phyloP scores from a whole-genome alignment of 2,888 invertebrate species.

The Rhodophaea formosa region DNA sequence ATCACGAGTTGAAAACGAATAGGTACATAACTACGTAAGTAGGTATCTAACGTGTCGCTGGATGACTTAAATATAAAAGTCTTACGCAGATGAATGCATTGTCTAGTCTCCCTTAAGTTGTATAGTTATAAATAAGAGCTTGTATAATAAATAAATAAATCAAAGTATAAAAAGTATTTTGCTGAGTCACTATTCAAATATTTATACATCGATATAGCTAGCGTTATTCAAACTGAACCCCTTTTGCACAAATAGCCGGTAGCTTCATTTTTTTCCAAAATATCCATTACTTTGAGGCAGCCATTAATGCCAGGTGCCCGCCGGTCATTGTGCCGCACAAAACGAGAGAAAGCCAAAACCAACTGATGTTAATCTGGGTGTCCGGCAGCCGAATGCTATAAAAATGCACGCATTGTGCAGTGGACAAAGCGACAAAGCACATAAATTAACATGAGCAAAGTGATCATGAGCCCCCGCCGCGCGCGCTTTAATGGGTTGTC shows the following conservation, averaged over 20 bases:
- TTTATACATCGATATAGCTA: conserved; percentile 10
- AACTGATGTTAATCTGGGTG: conserved; percentile 78
- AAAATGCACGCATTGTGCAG: conserved; percentile 63
- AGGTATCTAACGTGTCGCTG: too few relatives aligned
- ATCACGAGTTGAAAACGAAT: conserved; percentile 50
- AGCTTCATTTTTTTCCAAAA: conserved; percentile 39
- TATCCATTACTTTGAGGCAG: conserved; percentile 52
- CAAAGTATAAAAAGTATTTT: not conserved
- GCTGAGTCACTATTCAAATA: conserved; percentile 13
- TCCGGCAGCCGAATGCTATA: conserved; percentile 75
- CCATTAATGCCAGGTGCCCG: conserved; percentile 74
- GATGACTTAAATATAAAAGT: too few relatives aligned
- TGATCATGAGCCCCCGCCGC: conserved; percentile 76
- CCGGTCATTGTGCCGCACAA: conserved; percentile 74
- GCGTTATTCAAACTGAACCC: conserved; percentile 25
- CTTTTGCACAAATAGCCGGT: conserved; percentile 38
- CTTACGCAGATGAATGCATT: too few relatives aligned
- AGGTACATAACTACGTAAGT: not conserved
- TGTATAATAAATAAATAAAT: not conserved
- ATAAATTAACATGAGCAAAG: conserved; percentile 79
- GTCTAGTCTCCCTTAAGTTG: too few relatives aligned
- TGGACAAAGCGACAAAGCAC: conserved; percentile 76
- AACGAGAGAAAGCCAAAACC: conserved; percentile 74
- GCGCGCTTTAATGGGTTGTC: conserved; percentile 75
- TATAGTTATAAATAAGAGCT: too few relatives aligned